Evolutionary conservation across 2,888 invertebrate genomes (phyloP), one percentile per base, ranked within the genome.

Genomic region (Acrobasis repandana): DNA sequence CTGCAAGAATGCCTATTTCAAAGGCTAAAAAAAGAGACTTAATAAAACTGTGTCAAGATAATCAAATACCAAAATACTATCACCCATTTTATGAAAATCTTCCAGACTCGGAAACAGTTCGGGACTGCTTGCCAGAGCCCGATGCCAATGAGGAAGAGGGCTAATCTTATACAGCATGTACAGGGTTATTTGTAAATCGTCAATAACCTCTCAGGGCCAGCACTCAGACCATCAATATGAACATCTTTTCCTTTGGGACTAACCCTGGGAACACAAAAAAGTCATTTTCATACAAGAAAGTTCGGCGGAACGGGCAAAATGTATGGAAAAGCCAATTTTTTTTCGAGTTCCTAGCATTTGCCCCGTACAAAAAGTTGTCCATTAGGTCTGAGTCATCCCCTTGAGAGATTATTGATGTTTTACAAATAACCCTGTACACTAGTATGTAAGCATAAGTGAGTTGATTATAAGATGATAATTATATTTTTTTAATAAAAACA

Each of bases 11-110:
- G 48, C 58, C 58, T 46, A 46, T 46, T 46, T 46, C 14, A 58
- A 43, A 52, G 8, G 11, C 50, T 50, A 60, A 60, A 60, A 60
- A 60, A 51, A 43, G n/a, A n/a, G 52, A 51, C 46, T 47, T 60
- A 46, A 16, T 60, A 33, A 60, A 60, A 60, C 20, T 60, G 18
- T 60, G 60, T 47, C 14, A 8, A 18, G 60, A 60, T n/a, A 43
- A 46, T 14, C 52, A 60, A 20, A 52, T 60, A 52, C 60, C 60
- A 52, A 60, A 47, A 47, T 51, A 46, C 14, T 60, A 60, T 46
- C 60, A 60, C 43, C 18, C 43, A 43, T 60, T 52, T 52, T 52
- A 52, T 43, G 34, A 60, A 60, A 60, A 60, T 36, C 50, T 58
- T 15, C 60, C 60, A 11, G 51, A 47, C 18, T 60, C 60, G 2